A percentile compares a stretch with the other conserved stretches of the same genome.
These are phyloP conservation scores for Eulemur rubriventer DNA, from an alignment of 2,797 vertebrate genomes.

Conservation along the genomic window DNA sequence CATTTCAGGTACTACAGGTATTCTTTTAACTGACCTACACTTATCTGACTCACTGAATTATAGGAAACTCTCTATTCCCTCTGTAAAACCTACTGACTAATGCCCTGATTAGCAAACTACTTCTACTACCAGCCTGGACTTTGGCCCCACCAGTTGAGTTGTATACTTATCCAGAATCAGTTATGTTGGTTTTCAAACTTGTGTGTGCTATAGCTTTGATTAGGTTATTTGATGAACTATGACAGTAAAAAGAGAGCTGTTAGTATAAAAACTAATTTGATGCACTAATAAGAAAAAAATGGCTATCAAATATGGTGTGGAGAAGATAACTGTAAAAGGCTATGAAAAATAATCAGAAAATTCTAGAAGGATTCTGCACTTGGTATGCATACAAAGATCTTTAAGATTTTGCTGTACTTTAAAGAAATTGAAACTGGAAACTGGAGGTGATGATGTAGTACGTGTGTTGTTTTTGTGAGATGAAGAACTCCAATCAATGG, in stretches of 20 bases:
- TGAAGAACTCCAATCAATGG: not conserved
- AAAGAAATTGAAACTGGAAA: slow-evolving; percentile 29
- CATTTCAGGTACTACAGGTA: not conserved
- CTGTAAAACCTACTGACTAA: not conserved
- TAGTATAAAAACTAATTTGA: not conserved
- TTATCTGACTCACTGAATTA: not conserved
- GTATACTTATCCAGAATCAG: not conserved
- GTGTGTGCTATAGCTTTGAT: not conserved
- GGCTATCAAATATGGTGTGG: not conserved
- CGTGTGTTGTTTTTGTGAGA: not conserved
- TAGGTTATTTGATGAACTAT: not conserved
- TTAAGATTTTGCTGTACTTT: not conserved
- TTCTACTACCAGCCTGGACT: not conserved
- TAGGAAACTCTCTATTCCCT: not conserved
- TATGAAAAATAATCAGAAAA: not conserved
- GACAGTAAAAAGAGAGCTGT: not conserved
- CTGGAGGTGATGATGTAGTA: not conserved
- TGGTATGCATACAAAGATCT: not conserved
- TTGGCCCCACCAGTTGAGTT: not conserved
- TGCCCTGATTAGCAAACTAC: not conserved
- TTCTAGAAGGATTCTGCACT: not conserved
- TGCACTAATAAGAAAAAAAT: slow-evolving; percentile 8
- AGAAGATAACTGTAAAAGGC: not conserved
- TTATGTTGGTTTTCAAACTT: not conserved
- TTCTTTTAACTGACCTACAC: not conserved